phyloP scores from a whole-genome alignment of 2,797 vertebrate species.

The Rhinoraja longicauda region DNA sequence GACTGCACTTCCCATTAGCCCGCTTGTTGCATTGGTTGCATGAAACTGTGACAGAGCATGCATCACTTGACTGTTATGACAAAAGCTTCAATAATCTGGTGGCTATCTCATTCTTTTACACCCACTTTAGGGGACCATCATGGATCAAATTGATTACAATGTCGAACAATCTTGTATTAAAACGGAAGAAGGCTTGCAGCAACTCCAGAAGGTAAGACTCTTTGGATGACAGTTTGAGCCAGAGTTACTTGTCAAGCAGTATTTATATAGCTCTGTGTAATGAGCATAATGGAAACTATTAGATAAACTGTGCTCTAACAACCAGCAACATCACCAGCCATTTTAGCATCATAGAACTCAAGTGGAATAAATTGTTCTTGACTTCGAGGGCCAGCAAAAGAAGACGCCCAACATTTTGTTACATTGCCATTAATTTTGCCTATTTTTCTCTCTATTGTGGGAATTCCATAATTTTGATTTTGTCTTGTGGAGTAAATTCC shows the following conservation, averaged over 20 bases:
- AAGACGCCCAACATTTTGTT: not conserved
- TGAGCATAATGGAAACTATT: not conserved
- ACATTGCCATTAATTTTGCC: not conserved
- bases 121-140: slow-evolving; percentile 80
- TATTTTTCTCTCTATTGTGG: not conserved
- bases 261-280: not conserved
- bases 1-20: not conserved
- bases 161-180: slow-evolving; percentile 91
- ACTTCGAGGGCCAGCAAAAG: too few relatives aligned
- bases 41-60: too few relatives aligned
- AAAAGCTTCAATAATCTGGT: not conserved
- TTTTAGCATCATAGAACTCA: too few relatives aligned
- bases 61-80: not conserved
- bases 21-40: not conserved
- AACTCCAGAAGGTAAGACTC: slow-evolving; percentile 84
- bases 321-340: too few relatives aligned
- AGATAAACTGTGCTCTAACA: not conserved
- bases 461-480: not conserved
- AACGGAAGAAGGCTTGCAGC: slow-evolving; percentile 90
- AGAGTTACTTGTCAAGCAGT: not conserved
- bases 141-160: slow-evolving; percentile 95
- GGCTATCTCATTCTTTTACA: slow-evolving; percentile 27
- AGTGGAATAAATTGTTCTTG: too few relatives aligned
- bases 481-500: too few relatives aligned
- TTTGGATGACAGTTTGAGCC: not conserved